A percentile compares a stretch with the other conserved stretches of the same genome.
Evolutionary conservation across 2,113 vertebrate genomes (phyloP).

Genomic region (Bujurquina vittata): DNA sequence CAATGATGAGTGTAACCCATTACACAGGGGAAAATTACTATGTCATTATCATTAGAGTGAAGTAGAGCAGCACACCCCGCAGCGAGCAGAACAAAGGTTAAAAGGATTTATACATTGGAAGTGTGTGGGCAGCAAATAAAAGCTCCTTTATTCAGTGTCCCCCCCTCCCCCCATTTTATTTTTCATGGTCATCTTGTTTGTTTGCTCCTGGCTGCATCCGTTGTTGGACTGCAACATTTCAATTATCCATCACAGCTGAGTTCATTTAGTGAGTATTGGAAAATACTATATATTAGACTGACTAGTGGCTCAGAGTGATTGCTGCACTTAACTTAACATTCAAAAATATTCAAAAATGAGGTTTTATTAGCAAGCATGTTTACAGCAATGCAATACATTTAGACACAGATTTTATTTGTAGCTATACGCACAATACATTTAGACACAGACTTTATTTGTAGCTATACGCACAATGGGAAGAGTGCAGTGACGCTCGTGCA

Average conservation of each 20-base stretch:
- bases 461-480: background rate
- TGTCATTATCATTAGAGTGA: slow-evolving; percentile 39
- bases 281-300: background rate
- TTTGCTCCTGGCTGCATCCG: background rate
- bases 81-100: slow-evolving; percentile 35
- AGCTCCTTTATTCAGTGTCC: background rate
- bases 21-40: slow-evolving; percentile 35
- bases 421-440: background rate
- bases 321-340: background rate
- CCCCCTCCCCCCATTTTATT: no score
- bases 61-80: slow-evolving; percentile 20
- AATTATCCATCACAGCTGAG: background rate
- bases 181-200: background rate
- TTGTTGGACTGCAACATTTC: background rate
- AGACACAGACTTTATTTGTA: background rate
- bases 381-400: background rate
- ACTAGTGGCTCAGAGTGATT: background rate
- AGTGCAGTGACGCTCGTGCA: background rate
- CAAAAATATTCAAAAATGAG: background rate
- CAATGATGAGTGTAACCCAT: slow-evolving; percentile 25
- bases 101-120: slow-evolving; percentile 1
- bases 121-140: slow-evolving; percentile 3
- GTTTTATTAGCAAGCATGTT: background rate
- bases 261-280: background rate
- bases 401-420: background rate